Evolutionary conservation across 2,888 invertebrate species (phyloP).

Genomic region (Sphaeridia pumilis): DNA sequence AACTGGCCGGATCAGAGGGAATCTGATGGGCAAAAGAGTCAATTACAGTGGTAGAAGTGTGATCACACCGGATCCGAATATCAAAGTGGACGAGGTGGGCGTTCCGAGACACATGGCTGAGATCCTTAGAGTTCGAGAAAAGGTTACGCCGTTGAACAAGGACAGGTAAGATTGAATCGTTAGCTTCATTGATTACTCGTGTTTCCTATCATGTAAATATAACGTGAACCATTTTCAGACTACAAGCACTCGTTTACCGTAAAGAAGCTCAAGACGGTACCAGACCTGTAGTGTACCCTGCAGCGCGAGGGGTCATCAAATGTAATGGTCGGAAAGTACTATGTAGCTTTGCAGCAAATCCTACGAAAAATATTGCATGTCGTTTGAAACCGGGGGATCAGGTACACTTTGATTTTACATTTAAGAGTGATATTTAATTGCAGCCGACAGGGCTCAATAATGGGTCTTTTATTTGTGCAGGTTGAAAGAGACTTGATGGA

Average conservation of each 20-base stretch:
- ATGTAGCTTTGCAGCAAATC: too few species aligned
- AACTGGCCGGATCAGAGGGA: slow-evolving; percentile 96
- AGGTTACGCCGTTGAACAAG: slow-evolving; percentile 97
- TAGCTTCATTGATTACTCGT: neutral
- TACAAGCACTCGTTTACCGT: neutral
- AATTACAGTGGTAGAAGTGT: slow-evolving; percentile 99
- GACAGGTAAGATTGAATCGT: slow-evolving; percentile 60
- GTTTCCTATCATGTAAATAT: neutral
- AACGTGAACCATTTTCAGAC: too few species aligned
- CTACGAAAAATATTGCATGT: too few species aligned
- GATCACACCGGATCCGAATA: slow-evolving; percentile 88
- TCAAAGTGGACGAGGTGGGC: slow-evolving; percentile 91
- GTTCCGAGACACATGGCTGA: slow-evolving; percentile 96
- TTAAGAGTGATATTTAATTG: too few species aligned
- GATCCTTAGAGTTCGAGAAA: slow-evolving; percentile 96
- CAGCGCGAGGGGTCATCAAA: too few species aligned
- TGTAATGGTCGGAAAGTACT: too few species aligned
- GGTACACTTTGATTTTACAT: too few species aligned
- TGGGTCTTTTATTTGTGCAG: slow-evolving; percentile 35
- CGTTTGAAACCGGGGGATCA: too few species aligned
- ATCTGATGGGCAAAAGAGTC: slow-evolving; percentile 99
- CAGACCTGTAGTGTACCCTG: too few species aligned
- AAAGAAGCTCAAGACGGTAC: too few species aligned
- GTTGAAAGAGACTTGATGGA: slow-evolving; percentile 96
- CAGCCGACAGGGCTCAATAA: too few species aligned